Base-by-base conservation (phyloP, 2,888 invertebrate genomes). In the Balanococcus diminutus region DNA sequence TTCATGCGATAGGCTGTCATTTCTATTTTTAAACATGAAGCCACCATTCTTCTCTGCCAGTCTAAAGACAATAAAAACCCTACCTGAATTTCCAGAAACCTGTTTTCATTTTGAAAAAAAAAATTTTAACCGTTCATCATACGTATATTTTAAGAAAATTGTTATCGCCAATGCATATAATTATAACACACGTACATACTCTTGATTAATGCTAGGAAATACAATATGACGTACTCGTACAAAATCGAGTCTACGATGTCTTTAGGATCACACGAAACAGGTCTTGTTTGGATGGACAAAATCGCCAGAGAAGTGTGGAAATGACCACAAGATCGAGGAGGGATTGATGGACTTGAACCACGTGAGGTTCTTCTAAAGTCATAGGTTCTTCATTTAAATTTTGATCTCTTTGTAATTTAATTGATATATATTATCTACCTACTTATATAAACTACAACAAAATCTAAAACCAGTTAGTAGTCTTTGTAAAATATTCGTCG, bases 1-100 rank as follows among this genome's bases (percentile, higher is more conserved):
- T 25, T 67, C 61, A 67, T 14, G 28, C 9, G n/a, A n/a, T n/a
- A n/a, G n/a, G 9, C n/a, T 22, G 61, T 67, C 61, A 67, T 67
- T 67, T 67, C 61, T 67, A 67, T 67, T 67, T 67, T 67, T 67
- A 67, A 67, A 67, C 25, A 67, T 67, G 61, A 67, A 67, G 61
- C 25, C 22, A 67, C 61, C 61, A 67, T 67, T 67, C 61, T 22
- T 25, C 25, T 1, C 25, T 25, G 19, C 19, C 51, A 42, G 51
- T 19, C 19, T n/a, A 67, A 56, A 67, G 61, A 67, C 61, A 67
- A 67, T 67, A 28, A 67, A n/a, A 67, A 67, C 28, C 56, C 51
- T 51, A 51, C 51, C 51, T 51, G 61, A 22, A 67, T 3, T 19
- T 22, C 28, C 28, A 9, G 9, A 67, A 67, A 67, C 61, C 28